Evolutionary conservation across 2,113 vertebrate genomes (phyloP).

Genomic region (Romanogobio albipinnatus): DNA sequence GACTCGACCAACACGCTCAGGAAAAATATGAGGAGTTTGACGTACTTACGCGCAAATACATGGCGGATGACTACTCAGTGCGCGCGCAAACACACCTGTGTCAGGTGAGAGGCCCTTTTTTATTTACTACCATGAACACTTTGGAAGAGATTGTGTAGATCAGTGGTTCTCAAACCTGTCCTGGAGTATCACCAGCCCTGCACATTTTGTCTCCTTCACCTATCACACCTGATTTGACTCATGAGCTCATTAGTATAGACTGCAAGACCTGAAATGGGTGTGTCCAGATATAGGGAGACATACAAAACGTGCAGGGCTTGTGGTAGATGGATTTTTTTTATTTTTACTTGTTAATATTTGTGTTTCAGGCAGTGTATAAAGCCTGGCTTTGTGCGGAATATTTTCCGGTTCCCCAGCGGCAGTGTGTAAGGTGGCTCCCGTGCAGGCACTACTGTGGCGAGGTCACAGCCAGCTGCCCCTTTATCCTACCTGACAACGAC

Average conservation of each 20-base stretch:
- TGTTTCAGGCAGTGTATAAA: constrained; percentile 85
- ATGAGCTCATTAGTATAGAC: too few relatives aligned
- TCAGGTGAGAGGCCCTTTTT: constrained; percentile 1
- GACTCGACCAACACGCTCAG: constrained; percentile 89
- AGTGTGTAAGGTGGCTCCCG: constrained; percentile 86
- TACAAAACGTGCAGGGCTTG: too few relatives aligned
- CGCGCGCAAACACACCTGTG: constrained; percentile 70
- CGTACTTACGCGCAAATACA: constrained; percentile 84
- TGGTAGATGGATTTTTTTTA: too few relatives aligned
- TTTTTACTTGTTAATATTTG: too few relatives aligned
- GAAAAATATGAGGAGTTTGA: constrained; percentile 91
- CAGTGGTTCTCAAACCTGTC: too few relatives aligned
- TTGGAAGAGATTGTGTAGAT: not conserved
- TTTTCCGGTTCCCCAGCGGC: constrained; percentile 86
- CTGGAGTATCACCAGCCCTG: too few relatives aligned
- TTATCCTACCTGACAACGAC: constrained; percentile 88
- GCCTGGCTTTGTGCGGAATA: constrained; percentile 91
- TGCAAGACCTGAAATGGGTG: too few relatives aligned
- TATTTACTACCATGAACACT: not conserved
- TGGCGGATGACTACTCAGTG: constrained; percentile 85
- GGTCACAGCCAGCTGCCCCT: constrained; percentile 87
- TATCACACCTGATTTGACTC: too few relatives aligned
- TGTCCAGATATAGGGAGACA: too few relatives aligned
- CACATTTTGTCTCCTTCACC: too few relatives aligned
- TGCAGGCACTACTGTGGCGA: constrained; percentile 91